Conservation (phyloP, 92 coral and sea anemone genomes). For the Porites evermanni region DNA sequence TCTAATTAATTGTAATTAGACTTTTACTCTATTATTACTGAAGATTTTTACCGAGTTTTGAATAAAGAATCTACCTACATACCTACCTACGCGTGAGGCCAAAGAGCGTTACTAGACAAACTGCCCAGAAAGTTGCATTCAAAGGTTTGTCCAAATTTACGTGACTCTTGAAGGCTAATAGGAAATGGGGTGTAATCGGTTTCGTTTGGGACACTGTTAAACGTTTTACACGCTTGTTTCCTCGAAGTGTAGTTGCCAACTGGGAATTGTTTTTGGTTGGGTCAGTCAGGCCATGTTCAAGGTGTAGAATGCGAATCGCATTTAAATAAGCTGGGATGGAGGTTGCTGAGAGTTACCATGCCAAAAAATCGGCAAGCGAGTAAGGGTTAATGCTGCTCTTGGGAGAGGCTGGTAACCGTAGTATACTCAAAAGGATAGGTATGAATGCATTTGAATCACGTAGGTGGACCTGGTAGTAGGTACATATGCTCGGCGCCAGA, state of each 20-base stretch:
- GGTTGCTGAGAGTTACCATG: slow-evolving; percentile 33
- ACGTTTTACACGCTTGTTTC: background rate
- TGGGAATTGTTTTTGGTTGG: slow-evolving; percentile 50
- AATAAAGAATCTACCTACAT: too few species aligned
- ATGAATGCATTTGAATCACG: slow-evolving; percentile 11
- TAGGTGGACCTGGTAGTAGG: slow-evolving; percentile 27
- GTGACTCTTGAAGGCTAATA: background rate
- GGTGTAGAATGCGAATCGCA: slow-evolving; percentile 39
- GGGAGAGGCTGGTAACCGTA: slow-evolving; percentile 32
- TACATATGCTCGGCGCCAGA: slow-evolving; percentile 25
- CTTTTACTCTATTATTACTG: too few species aligned
- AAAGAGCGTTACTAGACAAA: slow-evolving; percentile 23
- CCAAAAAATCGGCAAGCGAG: slow-evolving; percentile 43
- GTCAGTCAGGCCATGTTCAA: slow-evolving; percentile 45
- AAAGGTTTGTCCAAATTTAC: slow-evolving; percentile 4
- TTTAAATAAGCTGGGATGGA: slow-evolving; percentile 45
- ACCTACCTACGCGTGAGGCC: slow-evolving; percentile 25
- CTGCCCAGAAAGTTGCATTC: slow-evolving; percentile 29
- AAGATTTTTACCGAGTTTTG: too few species aligned
- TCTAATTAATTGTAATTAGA: too few species aligned
- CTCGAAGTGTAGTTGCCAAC: slow-evolving; percentile 35
- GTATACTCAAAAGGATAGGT: slow-evolving; percentile 37
- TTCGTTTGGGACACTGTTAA: slow-evolving; percentile 1
- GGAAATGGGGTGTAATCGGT: slow-evolving; percentile 16
- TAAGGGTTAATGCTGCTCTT: slow-evolving; percentile 30